Conservation (phyloP, 2,888 invertebrate species). For the Halictus ligatus region DNA sequence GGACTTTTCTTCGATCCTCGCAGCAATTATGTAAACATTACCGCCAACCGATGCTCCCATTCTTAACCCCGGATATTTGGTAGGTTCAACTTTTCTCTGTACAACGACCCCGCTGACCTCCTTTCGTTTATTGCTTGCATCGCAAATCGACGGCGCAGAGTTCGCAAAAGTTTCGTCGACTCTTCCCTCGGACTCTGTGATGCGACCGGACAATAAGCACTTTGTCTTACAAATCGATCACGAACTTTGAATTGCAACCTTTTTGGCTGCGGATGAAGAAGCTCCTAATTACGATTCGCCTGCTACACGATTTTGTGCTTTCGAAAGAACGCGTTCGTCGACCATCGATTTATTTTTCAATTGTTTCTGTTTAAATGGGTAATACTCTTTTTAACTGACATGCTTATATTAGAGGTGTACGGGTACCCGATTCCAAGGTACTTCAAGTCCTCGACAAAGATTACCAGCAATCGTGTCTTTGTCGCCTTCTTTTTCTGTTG, state of each 20-base stretch:
- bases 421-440: too few relatives aligned
- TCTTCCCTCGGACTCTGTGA: slow-evolving; percentile 17
- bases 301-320: too few relatives aligned
- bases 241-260: slow-evolving; percentile 9
- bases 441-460: too few relatives aligned
- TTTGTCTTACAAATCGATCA: slow-evolving; percentile 20
- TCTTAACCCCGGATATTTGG: slow-evolving; percentile 47
- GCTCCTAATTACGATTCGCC: too few relatives aligned
- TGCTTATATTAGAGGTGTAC: too few relatives aligned
- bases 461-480: too few relatives aligned
- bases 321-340: too few relatives aligned
- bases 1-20: slow-evolving; percentile 42
- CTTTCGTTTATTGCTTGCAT: slow-evolving; percentile 58
- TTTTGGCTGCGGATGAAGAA: too few relatives aligned
- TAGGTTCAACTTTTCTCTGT: slow-evolving; percentile 55
- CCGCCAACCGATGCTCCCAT: slow-evolving; percentile 37
- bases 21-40: slow-evolving; percentile 63
- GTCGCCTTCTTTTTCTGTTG: too few relatives aligned
- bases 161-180: slow-evolving; percentile 52
- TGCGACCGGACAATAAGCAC: slow-evolving; percentile 25
- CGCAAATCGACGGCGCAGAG: slow-evolving; percentile 51
- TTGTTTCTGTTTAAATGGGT: too few relatives aligned
- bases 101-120: slow-evolving; percentile 47
- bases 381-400: too few relatives aligned
- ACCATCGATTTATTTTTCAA: too few relatives aligned